These are phyloP conservation scores for Campylomormyrus numenius DNA, from an alignment of 2,113 vertebrate genomes.

Conservation along the genomic window DNA sequence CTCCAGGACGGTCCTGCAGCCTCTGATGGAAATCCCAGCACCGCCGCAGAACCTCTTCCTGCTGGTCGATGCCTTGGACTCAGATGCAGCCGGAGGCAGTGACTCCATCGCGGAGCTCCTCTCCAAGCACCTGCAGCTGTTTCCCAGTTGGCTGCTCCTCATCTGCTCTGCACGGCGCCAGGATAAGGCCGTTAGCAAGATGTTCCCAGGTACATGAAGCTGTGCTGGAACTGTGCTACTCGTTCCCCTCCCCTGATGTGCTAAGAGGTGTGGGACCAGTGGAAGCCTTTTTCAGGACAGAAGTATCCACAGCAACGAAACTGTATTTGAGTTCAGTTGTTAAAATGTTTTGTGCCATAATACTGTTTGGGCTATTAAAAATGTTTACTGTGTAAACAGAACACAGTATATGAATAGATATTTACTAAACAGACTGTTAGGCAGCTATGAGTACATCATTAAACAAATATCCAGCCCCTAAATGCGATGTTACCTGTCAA, in stretches of 20 bases:
- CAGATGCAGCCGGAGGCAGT: constrained; percentile 34
- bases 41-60: constrained; percentile 62
- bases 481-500: background rate
- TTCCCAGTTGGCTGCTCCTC: constrained; percentile 69
- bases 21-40: constrained; percentile 58
- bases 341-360: background rate
- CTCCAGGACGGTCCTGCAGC: constrained; percentile 58
- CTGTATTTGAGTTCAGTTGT: background rate
- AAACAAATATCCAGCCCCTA: background rate
- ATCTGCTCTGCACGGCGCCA: constrained; percentile 65
- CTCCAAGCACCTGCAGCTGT: constrained; percentile 54
- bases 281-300: background rate
- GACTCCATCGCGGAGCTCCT: constrained; percentile 61
- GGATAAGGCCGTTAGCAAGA: constrained; percentile 60
- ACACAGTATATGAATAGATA: background rate
- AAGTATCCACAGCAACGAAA: background rate
- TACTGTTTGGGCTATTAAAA: background rate
- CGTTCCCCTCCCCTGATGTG: background rate
- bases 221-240: background rate
- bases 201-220: constrained; percentile 61
- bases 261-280: background rate
- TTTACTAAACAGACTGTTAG: background rate
- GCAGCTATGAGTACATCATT: background rate
- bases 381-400: background rate
- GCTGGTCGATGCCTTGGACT: constrained; percentile 65